Conservation (phyloP, 37 sponge, comb jelly and placozoan species). For the Lycopodina hypogea region DNA sequence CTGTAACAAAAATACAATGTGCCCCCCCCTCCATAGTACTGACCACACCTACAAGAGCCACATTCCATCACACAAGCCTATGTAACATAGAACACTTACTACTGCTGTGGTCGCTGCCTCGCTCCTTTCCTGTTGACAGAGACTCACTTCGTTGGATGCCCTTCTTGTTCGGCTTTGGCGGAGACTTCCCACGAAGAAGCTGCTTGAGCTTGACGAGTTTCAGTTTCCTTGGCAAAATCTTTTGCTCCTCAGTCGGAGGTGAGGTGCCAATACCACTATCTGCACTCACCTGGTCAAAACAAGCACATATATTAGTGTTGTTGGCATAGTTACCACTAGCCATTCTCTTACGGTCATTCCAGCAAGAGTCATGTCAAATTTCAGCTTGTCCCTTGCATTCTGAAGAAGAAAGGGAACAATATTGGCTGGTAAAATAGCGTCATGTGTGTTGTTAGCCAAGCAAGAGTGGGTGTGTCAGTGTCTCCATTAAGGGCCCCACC, state of each 20-base stretch:
- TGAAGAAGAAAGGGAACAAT: not conserved
- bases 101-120: too few species aligned
- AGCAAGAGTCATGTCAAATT: slow-evolving; percentile 2
- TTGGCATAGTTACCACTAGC: not conserved
- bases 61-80: too few species aligned
- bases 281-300: not conserved
- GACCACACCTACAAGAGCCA: too few species aligned
- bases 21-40: too few species aligned
- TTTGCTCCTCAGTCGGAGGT: not conserved
- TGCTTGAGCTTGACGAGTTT: slow-evolving; percentile 11
- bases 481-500: not conserved
- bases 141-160: not conserved
- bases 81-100: too few species aligned
- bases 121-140: not conserved
- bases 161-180: not conserved
- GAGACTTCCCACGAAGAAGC: not conserved
- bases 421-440: not conserved
- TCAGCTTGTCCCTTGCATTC: slow-evolving; percentile 7
- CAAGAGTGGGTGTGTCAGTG: not conserved
- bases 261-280: not conserved
- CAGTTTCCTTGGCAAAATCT: not conserved
- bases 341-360: not conserved
- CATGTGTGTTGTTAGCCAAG: not conserved
- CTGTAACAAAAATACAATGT: too few species aligned
- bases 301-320: not conserved